phyloP scores from a whole-genome alignment of 2,797 vertebrate species.

The Pangasius macronema region DNA sequence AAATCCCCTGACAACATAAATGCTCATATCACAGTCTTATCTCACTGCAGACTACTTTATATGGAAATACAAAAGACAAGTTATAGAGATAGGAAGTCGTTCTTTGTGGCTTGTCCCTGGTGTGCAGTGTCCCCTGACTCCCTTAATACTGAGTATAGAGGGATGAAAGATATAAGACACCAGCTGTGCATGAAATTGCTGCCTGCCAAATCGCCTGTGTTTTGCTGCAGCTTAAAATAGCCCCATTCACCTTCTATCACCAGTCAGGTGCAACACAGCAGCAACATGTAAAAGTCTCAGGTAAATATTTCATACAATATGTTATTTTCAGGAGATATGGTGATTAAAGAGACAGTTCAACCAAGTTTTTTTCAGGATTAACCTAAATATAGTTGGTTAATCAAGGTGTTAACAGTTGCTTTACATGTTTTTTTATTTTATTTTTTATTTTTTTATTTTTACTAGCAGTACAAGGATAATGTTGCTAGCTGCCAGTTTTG shows the following conservation, averaged over 20 bases:
- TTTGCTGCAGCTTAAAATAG: conserved; percentile 53
- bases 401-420: neutral
- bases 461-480: neutral
- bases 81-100: neutral
- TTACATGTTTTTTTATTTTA: neutral
- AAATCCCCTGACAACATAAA: neutral
- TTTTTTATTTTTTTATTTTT: neutral
- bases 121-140: conserved; percentile 49
- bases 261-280: conserved; percentile 39
- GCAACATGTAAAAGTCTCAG: conserved; percentile 29
- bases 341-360: neutral
- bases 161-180: conserved; percentile 48
- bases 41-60: neutral
- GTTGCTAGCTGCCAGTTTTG: neutral
- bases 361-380: neutral
- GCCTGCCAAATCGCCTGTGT: conserved; percentile 46
- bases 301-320: neutral
- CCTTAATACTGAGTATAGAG: conserved; percentile 38
- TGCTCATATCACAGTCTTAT: neutral
- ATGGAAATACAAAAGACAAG: conserved; percentile 13
- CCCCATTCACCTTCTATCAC: conserved; percentile 36
- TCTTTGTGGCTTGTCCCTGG: conserved; percentile 37
- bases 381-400: neutral
- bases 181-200: conserved; percentile 59
- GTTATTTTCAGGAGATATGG: neutral